These are phyloP conservation scores for Argyresthia goedartella DNA, from an alignment of 2,888 invertebrate species.

Conservation along the genomic window DNA sequence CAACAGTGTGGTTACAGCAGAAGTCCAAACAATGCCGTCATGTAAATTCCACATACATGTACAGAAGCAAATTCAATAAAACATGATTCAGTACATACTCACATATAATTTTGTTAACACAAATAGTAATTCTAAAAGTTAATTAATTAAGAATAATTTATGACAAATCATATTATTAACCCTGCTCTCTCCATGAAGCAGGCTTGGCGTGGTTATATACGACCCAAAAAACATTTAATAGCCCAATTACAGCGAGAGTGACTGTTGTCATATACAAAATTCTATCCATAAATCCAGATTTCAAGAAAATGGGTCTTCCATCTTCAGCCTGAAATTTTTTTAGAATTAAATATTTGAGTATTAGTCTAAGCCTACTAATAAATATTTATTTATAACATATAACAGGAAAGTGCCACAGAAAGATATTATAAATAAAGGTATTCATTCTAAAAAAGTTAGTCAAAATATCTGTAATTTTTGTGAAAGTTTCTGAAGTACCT, in stretches of 20 bases:
- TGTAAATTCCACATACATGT: conserved; percentile 95
- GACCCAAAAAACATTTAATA: conserved; percentile 13
- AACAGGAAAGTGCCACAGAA: too few species aligned
- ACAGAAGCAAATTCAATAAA: conserved; percentile 45
- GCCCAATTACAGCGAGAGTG: conserved; percentile 17
- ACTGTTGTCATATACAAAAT: conserved; percentile 26
- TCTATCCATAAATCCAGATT: conserved; percentile 33
- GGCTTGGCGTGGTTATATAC: conserved; percentile 26
- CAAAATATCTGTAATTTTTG: not conserved
- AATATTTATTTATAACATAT: too few species aligned
- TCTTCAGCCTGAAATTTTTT: conserved; percentile 26
- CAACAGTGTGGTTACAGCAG: conserved; percentile 94
- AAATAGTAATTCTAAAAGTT: not conserved
- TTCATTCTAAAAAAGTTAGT: too few species aligned
- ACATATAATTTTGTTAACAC: conserved; percentile 7
- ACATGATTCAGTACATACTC: conserved; percentile 39
- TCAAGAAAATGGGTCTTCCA: conserved; percentile 36
- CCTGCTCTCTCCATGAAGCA: conserved; percentile 19
- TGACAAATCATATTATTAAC: not conserved
- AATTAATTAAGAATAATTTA: not conserved
- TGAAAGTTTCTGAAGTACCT: conserved; percentile 18
- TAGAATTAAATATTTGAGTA: not conserved
- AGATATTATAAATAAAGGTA: too few species aligned
- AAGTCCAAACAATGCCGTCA: conserved; percentile 91
- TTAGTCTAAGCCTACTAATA: too few species aligned